Evolutionary conservation across 2,888 invertebrate genomes (phyloP).

Genomic region (Mechanitis mazaeus): DNA sequence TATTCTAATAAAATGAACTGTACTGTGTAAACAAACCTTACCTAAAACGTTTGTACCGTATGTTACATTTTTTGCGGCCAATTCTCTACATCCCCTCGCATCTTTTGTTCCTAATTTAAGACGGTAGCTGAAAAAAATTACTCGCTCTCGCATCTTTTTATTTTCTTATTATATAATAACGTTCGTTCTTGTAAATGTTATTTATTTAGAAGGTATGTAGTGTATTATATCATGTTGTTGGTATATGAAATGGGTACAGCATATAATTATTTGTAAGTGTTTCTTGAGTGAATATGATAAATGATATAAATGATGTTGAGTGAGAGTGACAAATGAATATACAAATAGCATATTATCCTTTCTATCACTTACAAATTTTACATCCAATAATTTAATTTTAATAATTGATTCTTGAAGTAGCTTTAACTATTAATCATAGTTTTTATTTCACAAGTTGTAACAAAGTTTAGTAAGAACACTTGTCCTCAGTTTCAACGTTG

Average conservation of each 20-base stretch:
- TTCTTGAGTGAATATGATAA: too few relatives aligned
- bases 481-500: slow-evolving; percentile 7
- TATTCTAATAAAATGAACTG: neutral
- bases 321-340: too few relatives aligned
- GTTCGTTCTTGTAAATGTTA: neutral
- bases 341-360: too few relatives aligned
- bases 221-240: too few relatives aligned
- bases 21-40: slow-evolving; percentile 11
- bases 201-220: too few relatives aligned
- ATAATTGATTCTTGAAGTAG: too few relatives aligned
- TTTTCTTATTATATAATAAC: slow-evolving; percentile 7
- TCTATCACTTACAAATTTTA: too few relatives aligned
- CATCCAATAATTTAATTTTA: too few relatives aligned
- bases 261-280: too few relatives aligned
- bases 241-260: too few relatives aligned
- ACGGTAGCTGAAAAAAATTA: slow-evolving; percentile 13
- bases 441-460: neutral
- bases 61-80: slow-evolving; percentile 24
- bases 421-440: neutral
- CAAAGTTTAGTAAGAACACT: neutral
- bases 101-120: slow-evolving; percentile 23
- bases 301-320: too few relatives aligned
- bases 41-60: slow-evolving; percentile 18
- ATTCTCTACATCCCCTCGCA: slow-evolving; percentile 18
- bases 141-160: slow-evolving; percentile 1